Evolutionary conservation across 2,113 vertebrate genomes (phyloP).

Genomic region (Macquaria australasica): DNA sequence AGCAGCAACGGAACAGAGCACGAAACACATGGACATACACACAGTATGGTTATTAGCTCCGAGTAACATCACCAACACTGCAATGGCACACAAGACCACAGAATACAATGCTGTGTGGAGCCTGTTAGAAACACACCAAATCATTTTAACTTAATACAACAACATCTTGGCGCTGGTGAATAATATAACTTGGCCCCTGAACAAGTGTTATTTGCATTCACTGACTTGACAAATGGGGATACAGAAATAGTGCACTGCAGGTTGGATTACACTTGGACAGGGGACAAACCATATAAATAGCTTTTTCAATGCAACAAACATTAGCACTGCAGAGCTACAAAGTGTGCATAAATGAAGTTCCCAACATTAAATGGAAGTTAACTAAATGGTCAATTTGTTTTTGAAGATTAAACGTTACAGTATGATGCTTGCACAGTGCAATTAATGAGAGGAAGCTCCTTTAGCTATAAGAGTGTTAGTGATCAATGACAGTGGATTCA

Average conservation of each 20-base stretch:
- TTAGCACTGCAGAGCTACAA: conserved; percentile 50
- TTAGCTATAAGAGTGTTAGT: conserved; percentile 45
- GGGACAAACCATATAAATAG: conserved; percentile 51
- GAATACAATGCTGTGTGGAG: conserved; percentile 44
- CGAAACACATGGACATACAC: conserved; percentile 48
- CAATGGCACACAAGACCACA: conserved; percentile 52
- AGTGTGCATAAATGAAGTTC: conserved; percentile 45
- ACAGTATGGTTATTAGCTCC: conserved; percentile 49
- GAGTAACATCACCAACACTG: conserved; percentile 59
- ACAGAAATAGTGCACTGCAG: conserved; percentile 54
- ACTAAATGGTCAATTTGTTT: conserved; percentile 4
- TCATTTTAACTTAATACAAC: conserved; percentile 53
- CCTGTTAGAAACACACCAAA: conserved; percentile 51
- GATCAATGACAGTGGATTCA: conserved; percentile 27
- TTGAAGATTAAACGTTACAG: conserved; percentile 25
- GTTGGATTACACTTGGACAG: conserved; percentile 50
- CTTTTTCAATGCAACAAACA: conserved; percentile 50
- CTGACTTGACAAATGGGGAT: conserved; percentile 46
- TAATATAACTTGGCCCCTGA: conserved; percentile 52
- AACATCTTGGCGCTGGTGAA: conserved; percentile 58
- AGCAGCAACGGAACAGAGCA: conserved; percentile 71
- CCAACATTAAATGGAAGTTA: conserved; percentile 26
- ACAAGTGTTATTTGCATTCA: conserved; percentile 54
- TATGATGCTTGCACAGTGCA: conserved; percentile 49
- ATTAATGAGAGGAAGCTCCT: conserved; percentile 52